Evolutionary conservation across 2,113 vertebrate genomes (phyloP).

Genomic region (Anhinga rufa): DNA sequence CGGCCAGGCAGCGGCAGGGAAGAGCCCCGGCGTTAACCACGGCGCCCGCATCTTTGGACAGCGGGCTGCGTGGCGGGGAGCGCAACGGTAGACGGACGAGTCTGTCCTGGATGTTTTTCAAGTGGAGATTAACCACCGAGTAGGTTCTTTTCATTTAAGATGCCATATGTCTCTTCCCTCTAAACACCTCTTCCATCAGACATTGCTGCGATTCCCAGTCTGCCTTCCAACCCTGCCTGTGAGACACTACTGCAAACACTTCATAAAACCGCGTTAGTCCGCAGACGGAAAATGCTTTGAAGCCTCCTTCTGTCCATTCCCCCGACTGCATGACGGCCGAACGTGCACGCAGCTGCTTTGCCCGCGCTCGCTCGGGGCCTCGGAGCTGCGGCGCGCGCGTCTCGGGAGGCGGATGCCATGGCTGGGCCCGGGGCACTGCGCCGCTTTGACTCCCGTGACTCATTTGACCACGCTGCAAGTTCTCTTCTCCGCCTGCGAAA

Average conservation of each 20-base stretch:
- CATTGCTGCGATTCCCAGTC: constrained; percentile 12
- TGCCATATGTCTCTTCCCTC: constrained; percentile 59
- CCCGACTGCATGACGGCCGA: fast-evolving
- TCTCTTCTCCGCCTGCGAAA: background rate
- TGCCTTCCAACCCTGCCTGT: constrained; percentile 27
- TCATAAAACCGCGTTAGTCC: background rate
- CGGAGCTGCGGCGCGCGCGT: background rate
- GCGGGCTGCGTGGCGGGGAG: background rate
- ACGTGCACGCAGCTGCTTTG: fast-evolving
- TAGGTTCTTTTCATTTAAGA: constrained; percentile 49
- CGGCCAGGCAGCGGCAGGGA: background rate
- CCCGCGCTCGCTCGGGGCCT: background rate
- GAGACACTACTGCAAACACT: background rate
- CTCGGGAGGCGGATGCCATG: background rate
- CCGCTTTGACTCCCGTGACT: background rate
- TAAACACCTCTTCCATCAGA: constrained; percentile 55
- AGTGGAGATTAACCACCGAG: constrained; percentile 54
- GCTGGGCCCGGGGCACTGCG: fast-evolving
- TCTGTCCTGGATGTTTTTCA: constrained; percentile 38
- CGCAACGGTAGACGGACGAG: background rate
- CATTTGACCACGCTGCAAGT: background rate
- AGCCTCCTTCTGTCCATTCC: background rate
- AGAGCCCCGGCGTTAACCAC: fast-evolving
- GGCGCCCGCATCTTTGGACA: background rate
- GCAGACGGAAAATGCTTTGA: background rate